A percentile compares a stretch with the other conserved stretches of the same genome.
Conservation (phyloP, 2,113 vertebrate genomes). For the Lampris megalopsis region DNA sequence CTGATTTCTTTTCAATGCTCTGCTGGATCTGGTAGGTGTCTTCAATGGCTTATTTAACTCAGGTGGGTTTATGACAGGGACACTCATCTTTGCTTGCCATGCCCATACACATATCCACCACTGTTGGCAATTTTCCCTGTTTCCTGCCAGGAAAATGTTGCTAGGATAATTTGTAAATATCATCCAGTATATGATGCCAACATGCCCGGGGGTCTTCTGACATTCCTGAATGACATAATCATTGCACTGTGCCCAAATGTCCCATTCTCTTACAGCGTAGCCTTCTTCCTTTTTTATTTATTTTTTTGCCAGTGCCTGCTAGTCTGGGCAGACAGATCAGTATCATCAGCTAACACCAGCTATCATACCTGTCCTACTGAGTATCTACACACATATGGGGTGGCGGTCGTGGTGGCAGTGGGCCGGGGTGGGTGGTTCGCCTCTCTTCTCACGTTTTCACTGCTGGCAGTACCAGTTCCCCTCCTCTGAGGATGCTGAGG, state of each 20-base stretch:
- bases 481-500: not conserved
- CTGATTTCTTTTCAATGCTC: not conserved
- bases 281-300: not conserved
- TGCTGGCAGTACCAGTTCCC: conserved; percentile 9
- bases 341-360: not conserved
- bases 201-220: not conserved
- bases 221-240: not conserved
- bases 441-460: conserved; percentile 11
- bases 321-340: not conserved
- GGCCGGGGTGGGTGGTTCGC: conserved; percentile 8
- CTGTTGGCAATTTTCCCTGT: not conserved
- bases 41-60: not conserved
- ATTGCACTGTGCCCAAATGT: conserved; percentile 17
- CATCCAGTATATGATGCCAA: not conserved
- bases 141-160: not conserved
- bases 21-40: not conserved
- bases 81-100: not conserved
- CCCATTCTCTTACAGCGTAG: not conserved
- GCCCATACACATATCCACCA: not conserved
- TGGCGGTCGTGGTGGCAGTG: not conserved
- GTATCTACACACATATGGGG: conserved; percentile 50
- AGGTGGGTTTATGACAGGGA: not conserved
- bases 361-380: conserved; percentile 20
- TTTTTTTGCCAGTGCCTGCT: not conserved
- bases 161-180: not conserved